phyloP scores from a whole-genome alignment of 1,140 invertebrate species.

The Bilobella aurantiaca region DNA sequence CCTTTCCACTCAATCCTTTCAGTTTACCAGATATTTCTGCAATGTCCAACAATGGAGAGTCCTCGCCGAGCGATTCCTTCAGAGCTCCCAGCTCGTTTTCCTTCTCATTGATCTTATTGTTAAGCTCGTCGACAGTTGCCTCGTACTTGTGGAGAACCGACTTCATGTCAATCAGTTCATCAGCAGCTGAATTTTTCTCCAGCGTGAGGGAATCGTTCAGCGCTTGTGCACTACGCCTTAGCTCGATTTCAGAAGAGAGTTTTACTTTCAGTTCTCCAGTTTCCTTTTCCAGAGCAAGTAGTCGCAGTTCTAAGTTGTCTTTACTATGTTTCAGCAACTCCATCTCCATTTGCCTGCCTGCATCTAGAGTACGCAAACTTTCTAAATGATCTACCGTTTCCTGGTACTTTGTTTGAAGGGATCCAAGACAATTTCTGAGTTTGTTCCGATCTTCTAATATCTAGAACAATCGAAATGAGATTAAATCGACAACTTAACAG shows the following conservation, averaged over 20 bases:
- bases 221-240: neutral
- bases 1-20: conserved; percentile 17
- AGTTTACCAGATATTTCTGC: conserved; percentile 25
- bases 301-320: conserved; percentile 10
- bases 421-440: conserved; percentile 8
- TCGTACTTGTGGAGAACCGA: conserved; percentile 29
- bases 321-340: conserved; percentile 16
- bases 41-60: conserved; percentile 32
- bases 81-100: conserved; percentile 30
- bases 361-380: conserved; percentile 10
- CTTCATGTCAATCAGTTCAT: conserved; percentile 23
- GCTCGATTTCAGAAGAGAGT: conserved; percentile 12
- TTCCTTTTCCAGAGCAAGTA: conserved; percentile 18
- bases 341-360: conserved; percentile 13
- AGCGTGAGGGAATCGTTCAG: neutral
- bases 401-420: conserved; percentile 22
- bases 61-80: conserved; percentile 31
- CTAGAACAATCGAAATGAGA: conserved; percentile 8
- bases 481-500: neutral
- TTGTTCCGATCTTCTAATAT: conserved; percentile 21
- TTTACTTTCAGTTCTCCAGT: conserved; percentile 20
- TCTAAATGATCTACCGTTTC: conserved; percentile 14
- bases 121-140: conserved; percentile 20
- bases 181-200: too few species aligned
- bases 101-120: conserved; percentile 25